Evolutionary conservation across 2,113 vertebrate species (phyloP).

Genomic region (Dendropsophus ebraccatus): DNA sequence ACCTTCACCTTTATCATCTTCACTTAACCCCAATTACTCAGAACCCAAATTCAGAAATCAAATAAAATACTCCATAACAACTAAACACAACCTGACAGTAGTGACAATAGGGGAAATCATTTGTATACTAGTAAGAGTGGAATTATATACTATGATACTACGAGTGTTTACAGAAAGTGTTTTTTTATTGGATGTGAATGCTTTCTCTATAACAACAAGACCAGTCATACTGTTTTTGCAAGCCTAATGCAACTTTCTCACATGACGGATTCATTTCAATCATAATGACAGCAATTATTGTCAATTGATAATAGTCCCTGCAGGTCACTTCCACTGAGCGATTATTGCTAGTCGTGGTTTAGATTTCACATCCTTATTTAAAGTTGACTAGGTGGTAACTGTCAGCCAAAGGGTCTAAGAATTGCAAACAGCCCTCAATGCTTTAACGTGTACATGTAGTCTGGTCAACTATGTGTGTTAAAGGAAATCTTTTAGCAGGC

Average conservation of each 20-base stretch:
- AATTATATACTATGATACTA: background rate
- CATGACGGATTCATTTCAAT: background rate
- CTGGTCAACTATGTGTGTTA: background rate
- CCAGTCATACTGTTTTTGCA: background rate
- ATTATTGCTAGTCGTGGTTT: background rate
- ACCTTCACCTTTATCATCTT: background rate
- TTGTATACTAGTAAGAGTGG: background rate
- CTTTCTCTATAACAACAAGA: background rate
- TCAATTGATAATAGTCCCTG: background rate
- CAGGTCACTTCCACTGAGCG: background rate
- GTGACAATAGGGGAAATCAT: background rate
- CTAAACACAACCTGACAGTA: background rate
- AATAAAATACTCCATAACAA: background rate
- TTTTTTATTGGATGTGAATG: background rate
- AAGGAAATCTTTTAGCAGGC: no score
- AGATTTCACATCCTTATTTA: background rate
- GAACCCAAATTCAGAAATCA: background rate
- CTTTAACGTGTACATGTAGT: background rate
- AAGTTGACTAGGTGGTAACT: background rate
- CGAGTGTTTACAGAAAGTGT: background rate
- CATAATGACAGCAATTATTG: background rate
- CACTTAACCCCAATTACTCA: background rate
- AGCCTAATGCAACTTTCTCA: background rate
- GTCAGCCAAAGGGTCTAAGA: background rate
- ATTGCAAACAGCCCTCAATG: background rate